Evolutionary conservation across 1,140 invertebrate genomes (phyloP), one percentile per base, ranked within the genome.

Genomic region (Achroia grisella): DNA sequence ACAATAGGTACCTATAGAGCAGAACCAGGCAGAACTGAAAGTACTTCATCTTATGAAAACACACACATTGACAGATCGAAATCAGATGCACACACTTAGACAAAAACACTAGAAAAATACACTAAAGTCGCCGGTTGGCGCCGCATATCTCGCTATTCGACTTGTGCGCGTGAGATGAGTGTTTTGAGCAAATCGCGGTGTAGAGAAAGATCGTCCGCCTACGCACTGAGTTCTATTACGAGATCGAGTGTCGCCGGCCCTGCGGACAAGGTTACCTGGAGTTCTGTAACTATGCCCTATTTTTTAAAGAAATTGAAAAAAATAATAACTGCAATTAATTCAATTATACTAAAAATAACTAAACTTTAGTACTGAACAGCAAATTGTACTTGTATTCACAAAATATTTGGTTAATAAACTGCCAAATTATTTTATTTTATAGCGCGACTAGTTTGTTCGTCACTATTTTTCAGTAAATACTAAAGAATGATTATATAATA

Each of bases 241-340:
- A 72, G 74, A 69, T 57, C 52, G 48, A 60, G 53, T 73, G 71
- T 73, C 69, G 62, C 64, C 68, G 74, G 69, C 72, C 66, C 64
- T 74, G 66, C 43, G 59, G 52, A 51, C 76, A 78, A 81, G 77
- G 77, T 77, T 74, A 63, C 60, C 75, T 78, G 74, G 77, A 81
- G 63, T 49, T 47, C 44, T 2, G 32, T 23, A 11, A 39, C 11
- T 42, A 32, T 31, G 40, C 23, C 42, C 41, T 27, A 44, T 29
- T 40, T 49, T 42, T 15, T 37, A n/a, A 17, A 10, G 8, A 8
- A 4, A 8, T 10, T 14, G 10, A 34, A 12, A 11, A 34, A n/a
- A 6, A 23, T 2, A 2, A 23, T 2, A 23, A 3, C 6, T 23
- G 2, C 17, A 23, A 23, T 23, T 23, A n/a, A n/a, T n/a, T n/a